Conservation (phyloP, 2,113 vertebrate genomes). For the Pantherophis guttatus region DNA sequence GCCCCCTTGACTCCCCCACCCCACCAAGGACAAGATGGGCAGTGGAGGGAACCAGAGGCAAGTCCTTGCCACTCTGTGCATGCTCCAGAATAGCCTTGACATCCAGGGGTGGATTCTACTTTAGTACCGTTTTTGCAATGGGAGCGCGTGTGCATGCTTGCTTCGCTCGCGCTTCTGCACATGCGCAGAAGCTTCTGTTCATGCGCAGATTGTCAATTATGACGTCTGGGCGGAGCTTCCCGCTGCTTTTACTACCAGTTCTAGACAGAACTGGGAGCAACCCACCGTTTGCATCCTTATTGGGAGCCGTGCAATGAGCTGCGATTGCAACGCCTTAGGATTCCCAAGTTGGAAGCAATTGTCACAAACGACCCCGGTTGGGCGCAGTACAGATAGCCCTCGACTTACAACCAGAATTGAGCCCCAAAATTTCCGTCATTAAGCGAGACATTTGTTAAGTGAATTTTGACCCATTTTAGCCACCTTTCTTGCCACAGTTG, state of each 20-base stretch:
- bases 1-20: neutral
- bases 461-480: neutral
- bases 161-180: too few species aligned
- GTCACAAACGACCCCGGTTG: neutral
- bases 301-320: neutral
- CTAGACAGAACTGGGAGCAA: too few species aligned
- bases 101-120: too few species aligned
- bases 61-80: neutral
- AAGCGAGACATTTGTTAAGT: neutral
- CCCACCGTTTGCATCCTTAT: neutral
- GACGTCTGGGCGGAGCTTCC: too few species aligned
- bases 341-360: neutral
- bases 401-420: neutral
- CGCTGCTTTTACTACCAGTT: too few species aligned
- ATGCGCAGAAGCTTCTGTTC: too few species aligned
- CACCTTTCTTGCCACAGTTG: too few species aligned
- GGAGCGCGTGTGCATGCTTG: too few species aligned
- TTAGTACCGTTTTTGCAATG: too few species aligned
- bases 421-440: neutral
- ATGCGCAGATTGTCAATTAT: too few species aligned
- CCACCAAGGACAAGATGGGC: neutral
- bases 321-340: neutral
- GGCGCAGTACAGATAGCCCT: neutral
- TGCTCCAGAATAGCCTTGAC: neutral
- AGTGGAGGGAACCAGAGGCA: neutral